phyloP scores from a whole-genome alignment of 2,888 invertebrate genomes.

The Aromia moschata region DNA sequence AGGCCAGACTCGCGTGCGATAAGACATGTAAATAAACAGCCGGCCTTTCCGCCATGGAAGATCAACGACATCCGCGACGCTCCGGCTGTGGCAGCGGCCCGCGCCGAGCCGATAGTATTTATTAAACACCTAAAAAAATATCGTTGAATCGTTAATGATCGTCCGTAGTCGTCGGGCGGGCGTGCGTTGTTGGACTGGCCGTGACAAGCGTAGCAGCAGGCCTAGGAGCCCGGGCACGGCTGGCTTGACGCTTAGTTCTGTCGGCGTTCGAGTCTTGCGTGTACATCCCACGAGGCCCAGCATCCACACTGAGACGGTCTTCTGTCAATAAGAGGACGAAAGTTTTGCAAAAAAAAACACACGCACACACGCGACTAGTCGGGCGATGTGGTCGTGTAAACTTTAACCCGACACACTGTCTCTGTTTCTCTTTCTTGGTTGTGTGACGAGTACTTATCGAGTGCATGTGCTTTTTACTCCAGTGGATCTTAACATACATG shows the following conservation, averaged over 20 bases:
- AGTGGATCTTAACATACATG: slow-evolving; percentile 37
- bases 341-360: slow-evolving; percentile 6
- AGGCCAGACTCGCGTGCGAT: neutral
- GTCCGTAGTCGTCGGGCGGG: slow-evolving; percentile 39
- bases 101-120: slow-evolving; percentile 11
- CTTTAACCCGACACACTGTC: slow-evolving; percentile 6
- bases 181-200: slow-evolving; percentile 44
- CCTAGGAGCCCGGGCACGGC: slow-evolving; percentile 51
- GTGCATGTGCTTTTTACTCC: slow-evolving; percentile 31
- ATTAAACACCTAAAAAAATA: slow-evolving; percentile 24
- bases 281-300: slow-evolving; percentile 10
- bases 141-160: slow-evolving; percentile 35
- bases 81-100: neutral
- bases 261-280: slow-evolving; percentile 19
- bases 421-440: slow-evolving; percentile 15
- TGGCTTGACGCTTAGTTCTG: slow-evolving; percentile 23
- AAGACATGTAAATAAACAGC: slow-evolving; percentile 20
- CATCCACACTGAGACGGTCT: slow-evolving; percentile 14
- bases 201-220: slow-evolving; percentile 43
- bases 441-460: slow-evolving; percentile 19
- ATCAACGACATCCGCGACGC: slow-evolving; percentile 16
- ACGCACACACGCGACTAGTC: too few species aligned
- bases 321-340: slow-evolving; percentile 24
- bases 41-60: slow-evolving; percentile 6
- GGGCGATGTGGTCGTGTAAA: slow-evolving; percentile 12